Evolutionary conservation across 2,888 invertebrate species (phyloP), one percentile per base, ranked within the genome.

Genomic region (Ethmia dodecea): DNA sequence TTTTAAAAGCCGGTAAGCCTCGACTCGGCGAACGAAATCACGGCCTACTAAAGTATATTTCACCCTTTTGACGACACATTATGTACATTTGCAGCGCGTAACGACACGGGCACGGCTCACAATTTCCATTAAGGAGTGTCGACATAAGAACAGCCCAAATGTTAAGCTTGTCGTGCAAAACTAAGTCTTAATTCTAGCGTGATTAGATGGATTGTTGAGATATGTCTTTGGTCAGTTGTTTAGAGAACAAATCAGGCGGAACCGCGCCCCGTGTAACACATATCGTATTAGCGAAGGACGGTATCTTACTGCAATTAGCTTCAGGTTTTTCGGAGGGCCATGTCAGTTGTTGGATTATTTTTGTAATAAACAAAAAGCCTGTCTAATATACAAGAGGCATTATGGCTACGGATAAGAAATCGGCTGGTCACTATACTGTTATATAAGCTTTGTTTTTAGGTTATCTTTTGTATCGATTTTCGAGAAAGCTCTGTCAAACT

Each of bases 31-130:
- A 71, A 76, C 66, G 56, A 76, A 84, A 83, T 84, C 84, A 81
- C 78, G 67, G 71, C 65, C 69, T 70, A 69, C 76, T 77, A 75
- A 80, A 79, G 79, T 81, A 81, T 78, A 80, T 80, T 81, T 81
- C 77, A 81, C 81, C 83, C 84, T 79, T 84, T 83, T 83, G 81
- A 83, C 79, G 83, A 84, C 80, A 79, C 78, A 84, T 83, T 84
- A 81, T 75, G 73, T 83, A 84, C 81, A 77, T 86, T 84, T 76
- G 77, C 77, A 78, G 78, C 73, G 76, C 72, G 77, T 83, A 79
- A 83, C 79, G 80, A 77, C 78, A 73, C 76, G 71, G 83, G 81
- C 79, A 66, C 75, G 79, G 80, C 74, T 80, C 76, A 79, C 81
- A 81, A 81, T 84, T 81, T 84, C 84, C 83, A 84, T 84, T 83